Evolutionary conservation across 2,888 invertebrate species (phyloP), one percentile per base, ranked within the genome.

Genomic region (Eupithecia insigniata): DNA sequence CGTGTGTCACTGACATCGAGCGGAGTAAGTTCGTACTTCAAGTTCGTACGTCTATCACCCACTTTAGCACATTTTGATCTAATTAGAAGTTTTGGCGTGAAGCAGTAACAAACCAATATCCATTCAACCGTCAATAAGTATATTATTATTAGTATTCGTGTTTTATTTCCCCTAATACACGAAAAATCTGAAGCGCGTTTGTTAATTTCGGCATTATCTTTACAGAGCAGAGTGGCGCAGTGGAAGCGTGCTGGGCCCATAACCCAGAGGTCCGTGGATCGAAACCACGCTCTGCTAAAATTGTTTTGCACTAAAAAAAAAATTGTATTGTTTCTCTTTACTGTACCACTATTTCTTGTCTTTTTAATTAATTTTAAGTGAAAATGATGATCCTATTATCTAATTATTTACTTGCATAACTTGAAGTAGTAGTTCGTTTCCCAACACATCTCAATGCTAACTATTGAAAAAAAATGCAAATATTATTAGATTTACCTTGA

Each of bases 181-280:
- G 12, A n/a, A n/a, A n/a, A n/a, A n/a, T n/a, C n/a, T n/a, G 43
- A 36, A 65, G 18, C 16, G 1, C 2, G 61, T 61, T 68, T 30
- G 12, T 4, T 73, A 75, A 76, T 75, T 76, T 78, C 58, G 34
- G 10, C 28, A 0, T 0, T 0, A 0, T 1, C 0, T 0, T 0
- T 66, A 75, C 7, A 36, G 60, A 77, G 77, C 77, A 79, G 77
- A 79, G 77, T 79, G 77, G 77, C 76, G 96, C 96, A 96, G 96
- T 96, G 96, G 96, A 96, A 96, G 96, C 96, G 96, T 96, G 96
- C 96, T 96, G 96, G 96, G 96, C 96, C 96, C 96, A 96, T 96
- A 96, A 96, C 96, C 97, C 97, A 97, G 97, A 97, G 97, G 96
- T 97, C 97, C 97, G 97, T 97, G 96, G 96, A 96, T 96, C 96